Evolutionary conservation across 2,113 vertebrate species (phyloP).

Genomic region (Aphelocoma coerulescens): DNA sequence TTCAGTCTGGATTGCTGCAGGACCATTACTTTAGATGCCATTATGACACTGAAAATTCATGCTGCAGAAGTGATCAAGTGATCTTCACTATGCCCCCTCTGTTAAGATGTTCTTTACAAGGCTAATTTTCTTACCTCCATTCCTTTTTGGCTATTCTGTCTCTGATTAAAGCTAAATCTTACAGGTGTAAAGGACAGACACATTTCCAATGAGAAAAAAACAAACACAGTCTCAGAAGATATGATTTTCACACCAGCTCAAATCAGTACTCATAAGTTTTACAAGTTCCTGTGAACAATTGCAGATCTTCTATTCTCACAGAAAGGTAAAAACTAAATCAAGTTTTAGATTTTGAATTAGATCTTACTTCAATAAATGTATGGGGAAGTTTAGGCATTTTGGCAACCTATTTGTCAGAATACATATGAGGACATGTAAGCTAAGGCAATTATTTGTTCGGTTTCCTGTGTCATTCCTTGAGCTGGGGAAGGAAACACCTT

Average conservation of each 20-base stretch:
- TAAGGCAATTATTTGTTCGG: not conserved
- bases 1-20: not conserved
- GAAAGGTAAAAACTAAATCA: not conserved
- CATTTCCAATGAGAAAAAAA: not conserved
- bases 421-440: not conserved
- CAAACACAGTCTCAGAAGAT: not conserved
- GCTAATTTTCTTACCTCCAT: not conserved
- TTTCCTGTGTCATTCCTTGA: not conserved
- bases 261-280: not conserved
- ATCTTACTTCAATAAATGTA: not conserved
- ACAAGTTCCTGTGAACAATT: not conserved
- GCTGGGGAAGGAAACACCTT: not conserved
- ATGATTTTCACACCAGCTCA: not conserved
- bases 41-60: not conserved
- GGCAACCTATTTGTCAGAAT: not conserved
- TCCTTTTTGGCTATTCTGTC: not conserved
- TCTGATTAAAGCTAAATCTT: not conserved
- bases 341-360: not conserved
- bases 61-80: not conserved
- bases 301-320: not conserved
- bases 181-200: not conserved
- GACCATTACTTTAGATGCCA: not conserved
- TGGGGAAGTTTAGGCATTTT: not conserved
- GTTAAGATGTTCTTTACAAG: not conserved
- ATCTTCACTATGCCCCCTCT: not conserved